A percentile compares a stretch with the other conserved stretches of the same genome.
Conservation (phyloP, 2,888 invertebrate genomes). For the Himalopsyche kuldschensis region DNA sequence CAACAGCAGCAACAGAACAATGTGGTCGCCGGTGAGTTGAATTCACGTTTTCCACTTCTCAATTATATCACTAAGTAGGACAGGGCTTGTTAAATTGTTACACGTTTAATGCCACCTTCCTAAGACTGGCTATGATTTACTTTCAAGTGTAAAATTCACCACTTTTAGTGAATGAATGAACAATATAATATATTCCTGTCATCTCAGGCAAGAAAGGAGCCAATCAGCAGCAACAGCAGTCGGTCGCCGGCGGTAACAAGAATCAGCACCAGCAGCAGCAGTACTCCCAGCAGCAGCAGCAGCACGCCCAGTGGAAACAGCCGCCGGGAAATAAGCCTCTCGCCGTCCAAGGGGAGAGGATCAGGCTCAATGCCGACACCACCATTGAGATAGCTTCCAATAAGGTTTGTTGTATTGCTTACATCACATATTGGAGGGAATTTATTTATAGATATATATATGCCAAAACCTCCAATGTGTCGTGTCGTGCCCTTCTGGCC, state of each 20-base stretch:
- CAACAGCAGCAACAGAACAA: conserved; percentile 21
- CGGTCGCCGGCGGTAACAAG: not conserved
- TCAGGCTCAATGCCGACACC: conserved; percentile 45
- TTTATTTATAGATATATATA: too few species aligned
- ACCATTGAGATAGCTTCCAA: conserved; percentile 50
- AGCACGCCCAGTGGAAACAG: conserved; percentile 41
- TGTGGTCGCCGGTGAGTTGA: not conserved
- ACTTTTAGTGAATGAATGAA: too few species aligned
- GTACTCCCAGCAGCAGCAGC: conserved; percentile 41
- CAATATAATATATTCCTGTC: not conserved
- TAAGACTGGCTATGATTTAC: too few species aligned
- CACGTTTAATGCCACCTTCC: too few species aligned
- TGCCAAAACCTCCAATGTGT: too few species aligned
- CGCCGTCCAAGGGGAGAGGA: conserved; percentile 42
- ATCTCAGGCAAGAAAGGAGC: not conserved
- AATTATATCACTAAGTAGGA: too few species aligned
- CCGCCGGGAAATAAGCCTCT: conserved; percentile 32
- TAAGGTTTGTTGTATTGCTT: conserved; percentile 42
- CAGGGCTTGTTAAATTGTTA: too few species aligned
- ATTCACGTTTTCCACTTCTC: too few species aligned
- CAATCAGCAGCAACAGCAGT: not conserved
- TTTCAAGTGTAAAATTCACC: too few species aligned
- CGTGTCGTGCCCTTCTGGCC: too few species aligned
- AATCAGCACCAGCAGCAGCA: conserved; percentile 7
- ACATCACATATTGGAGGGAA: too few species aligned